Conservation (phyloP, 2,797 vertebrate genomes). For the Labroides dimidiatus region DNA sequence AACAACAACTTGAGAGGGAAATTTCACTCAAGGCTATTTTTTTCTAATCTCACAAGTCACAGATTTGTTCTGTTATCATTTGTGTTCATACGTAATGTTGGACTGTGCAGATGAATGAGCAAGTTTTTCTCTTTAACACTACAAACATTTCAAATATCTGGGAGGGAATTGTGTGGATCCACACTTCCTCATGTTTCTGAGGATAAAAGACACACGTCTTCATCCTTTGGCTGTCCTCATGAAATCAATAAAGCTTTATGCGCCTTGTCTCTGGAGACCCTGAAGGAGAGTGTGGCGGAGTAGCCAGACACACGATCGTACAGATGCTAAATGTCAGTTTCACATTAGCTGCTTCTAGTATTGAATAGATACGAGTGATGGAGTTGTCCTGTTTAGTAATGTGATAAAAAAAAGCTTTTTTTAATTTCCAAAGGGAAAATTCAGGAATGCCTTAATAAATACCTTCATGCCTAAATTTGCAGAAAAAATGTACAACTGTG, state of each 20-base stretch:
- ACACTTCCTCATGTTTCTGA: not conserved
- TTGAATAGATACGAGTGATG: not conserved
- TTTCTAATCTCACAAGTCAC: too few relatives aligned
- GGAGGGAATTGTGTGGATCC: not conserved
- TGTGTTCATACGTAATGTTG: not conserved
- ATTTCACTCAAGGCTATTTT: not conserved
- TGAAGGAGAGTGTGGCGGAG: constrained; percentile 17
- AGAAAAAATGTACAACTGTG: too few relatives aligned
- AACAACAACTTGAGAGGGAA: not conserved
- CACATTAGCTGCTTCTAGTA: constrained; percentile 2
- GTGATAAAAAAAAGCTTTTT: too few relatives aligned
- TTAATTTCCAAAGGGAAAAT: too few relatives aligned
- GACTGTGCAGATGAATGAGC: not conserved
- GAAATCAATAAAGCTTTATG: constrained; percentile 55
- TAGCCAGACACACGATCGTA: constrained; percentile 23
- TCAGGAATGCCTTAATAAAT: too few relatives aligned
- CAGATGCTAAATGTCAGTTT: not conserved
- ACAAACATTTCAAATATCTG: not conserved
- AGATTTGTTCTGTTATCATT: too few relatives aligned
- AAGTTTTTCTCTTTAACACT: not conserved
- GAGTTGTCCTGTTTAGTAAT: not conserved
- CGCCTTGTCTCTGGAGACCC: constrained; percentile 21
- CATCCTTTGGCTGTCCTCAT: constrained; percentile 30
- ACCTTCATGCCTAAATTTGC: too few relatives aligned
- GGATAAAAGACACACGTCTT: constrained; percentile 11